phyloP scores from a whole-genome alignment of 1,140 invertebrate genomes.

The Drosophila sechellia region DNA sequence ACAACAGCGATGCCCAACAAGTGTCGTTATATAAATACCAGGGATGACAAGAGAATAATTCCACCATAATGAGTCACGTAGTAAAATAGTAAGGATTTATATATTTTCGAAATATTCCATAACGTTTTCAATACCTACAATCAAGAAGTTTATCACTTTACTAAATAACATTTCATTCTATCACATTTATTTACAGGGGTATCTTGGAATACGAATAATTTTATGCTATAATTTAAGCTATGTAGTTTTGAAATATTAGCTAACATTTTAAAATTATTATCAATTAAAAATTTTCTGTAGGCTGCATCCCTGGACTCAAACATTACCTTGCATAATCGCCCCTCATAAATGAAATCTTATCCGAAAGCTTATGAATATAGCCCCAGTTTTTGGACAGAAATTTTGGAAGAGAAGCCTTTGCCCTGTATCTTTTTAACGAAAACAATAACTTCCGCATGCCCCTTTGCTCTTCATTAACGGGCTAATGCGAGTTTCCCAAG shows the following conservation, averaged over 20 bases:
- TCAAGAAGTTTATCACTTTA: too few relatives aligned
- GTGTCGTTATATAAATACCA: slow-evolving; percentile 5
- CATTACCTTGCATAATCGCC: neutral
- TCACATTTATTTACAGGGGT: too few relatives aligned
- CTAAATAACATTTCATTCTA: too few relatives aligned
- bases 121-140: too few relatives aligned
- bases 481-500: slow-evolving; percentile 77
- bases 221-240: too few relatives aligned
- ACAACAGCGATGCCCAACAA: slow-evolving; percentile 29
- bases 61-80: too few relatives aligned
- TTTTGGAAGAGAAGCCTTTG: slow-evolving; percentile 1
- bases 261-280: neutral
- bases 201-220: too few relatives aligned
- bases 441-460: slow-evolving; percentile 66
- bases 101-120: too few relatives aligned
- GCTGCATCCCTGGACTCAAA: neutral
- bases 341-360: slow-evolving; percentile 18
- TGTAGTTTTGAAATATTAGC: too few relatives aligned
- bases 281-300: neutral
- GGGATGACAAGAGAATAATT: neutral
- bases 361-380: slow-evolving; percentile 43
- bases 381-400: neutral
- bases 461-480: slow-evolving; percentile 48
- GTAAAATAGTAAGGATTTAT: too few relatives aligned
- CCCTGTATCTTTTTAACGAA: slow-evolving; percentile 31